A percentile compares a stretch with the other conserved stretches of the same genome.
phyloP scores from a whole-genome alignment of 2,888 invertebrate species.

The Synanthedon myopaeformis region DNA sequence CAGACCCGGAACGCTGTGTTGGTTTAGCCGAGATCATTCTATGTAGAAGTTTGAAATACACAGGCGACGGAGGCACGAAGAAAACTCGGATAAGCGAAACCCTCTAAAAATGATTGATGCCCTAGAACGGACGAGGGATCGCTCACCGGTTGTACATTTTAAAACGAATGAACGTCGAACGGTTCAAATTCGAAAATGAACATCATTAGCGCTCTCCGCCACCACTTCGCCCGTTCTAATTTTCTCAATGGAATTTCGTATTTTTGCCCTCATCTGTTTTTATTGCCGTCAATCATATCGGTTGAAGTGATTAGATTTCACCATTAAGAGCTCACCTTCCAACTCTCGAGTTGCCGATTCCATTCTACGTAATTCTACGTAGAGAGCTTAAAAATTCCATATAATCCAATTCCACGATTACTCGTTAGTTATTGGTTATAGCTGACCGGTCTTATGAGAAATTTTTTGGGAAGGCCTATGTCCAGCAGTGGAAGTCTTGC shows the following conservation, averaged over 20 bases:
- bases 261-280: conserved; percentile 29
- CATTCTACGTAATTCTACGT: too few species aligned
- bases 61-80: conserved; percentile 15
- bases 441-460: too few species aligned
- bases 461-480: too few species aligned
- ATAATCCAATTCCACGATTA: too few species aligned
- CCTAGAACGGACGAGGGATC: conserved; percentile 35
- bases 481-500: too few species aligned
- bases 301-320: conserved; percentile 22
- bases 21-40: conserved; percentile 67
- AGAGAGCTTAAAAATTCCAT: too few species aligned
- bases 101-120: conserved; percentile 72
- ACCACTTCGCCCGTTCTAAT: conserved; percentile 42
- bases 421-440: too few species aligned
- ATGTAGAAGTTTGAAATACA: conserved; percentile 59
- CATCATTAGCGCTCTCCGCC: conserved; percentile 62
- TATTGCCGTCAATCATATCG: conserved; percentile 38
- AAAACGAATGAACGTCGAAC: conserved; percentile 68
- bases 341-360: background rate
- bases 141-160: conserved; percentile 40
- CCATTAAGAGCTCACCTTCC: conserved; percentile 10
- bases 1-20: conserved; percentile 56
- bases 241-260: conserved; percentile 37
- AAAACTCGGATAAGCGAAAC: conserved; percentile 69
- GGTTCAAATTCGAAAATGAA: conserved; percentile 57